These are phyloP conservation scores for Diplosoma virens DNA, from an alignment of 23 tunicate species.

Conservation along the genomic window DNA sequence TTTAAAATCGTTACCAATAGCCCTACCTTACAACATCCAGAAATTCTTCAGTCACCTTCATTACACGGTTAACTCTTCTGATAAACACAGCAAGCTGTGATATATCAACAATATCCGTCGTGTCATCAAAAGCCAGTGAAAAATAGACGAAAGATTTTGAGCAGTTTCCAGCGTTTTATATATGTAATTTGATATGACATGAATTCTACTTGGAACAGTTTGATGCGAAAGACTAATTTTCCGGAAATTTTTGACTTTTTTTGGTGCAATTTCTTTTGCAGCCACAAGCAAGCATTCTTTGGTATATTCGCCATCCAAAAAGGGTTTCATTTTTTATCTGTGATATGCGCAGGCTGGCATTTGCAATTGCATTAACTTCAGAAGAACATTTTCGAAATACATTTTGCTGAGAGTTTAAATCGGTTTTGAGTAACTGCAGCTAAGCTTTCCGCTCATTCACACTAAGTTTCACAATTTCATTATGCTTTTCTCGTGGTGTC, in stretches of 20 bases:
- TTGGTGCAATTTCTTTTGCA: slow-evolving; percentile 1
- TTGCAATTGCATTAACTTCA: neutral
- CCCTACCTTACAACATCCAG: slow-evolving; percentile 13
- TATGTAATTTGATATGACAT: neutral
- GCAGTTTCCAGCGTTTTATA: slow-evolving; percentile 3
- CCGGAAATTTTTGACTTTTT: slow-evolving; percentile 2
- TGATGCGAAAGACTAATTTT: slow-evolving; percentile 8
- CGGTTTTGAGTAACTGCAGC: neutral
- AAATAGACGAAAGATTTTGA: neutral
- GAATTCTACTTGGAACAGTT: slow-evolving; percentile 18
- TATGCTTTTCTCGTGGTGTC: neutral
- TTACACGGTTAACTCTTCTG: slow-evolving; percentile 3
- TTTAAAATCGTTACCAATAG: neutral
- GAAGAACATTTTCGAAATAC: neutral
- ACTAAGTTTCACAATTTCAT: neutral
- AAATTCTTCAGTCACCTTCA: slow-evolving; percentile 24
- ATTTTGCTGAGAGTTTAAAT: neutral
- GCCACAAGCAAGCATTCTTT: slow-evolving; percentile 16
- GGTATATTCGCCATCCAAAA: neutral
- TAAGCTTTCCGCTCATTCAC: neutral
- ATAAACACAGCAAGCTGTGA: slow-evolving; percentile 14
- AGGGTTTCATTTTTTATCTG: neutral
- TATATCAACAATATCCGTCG: slow-evolving; percentile 7
- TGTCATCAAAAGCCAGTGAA: slow-evolving; percentile 22
- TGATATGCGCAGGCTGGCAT: neutral